Conservation (phyloP, 2,797 vertebrate species). For the Acipenser oxyrinchus region DNA sequence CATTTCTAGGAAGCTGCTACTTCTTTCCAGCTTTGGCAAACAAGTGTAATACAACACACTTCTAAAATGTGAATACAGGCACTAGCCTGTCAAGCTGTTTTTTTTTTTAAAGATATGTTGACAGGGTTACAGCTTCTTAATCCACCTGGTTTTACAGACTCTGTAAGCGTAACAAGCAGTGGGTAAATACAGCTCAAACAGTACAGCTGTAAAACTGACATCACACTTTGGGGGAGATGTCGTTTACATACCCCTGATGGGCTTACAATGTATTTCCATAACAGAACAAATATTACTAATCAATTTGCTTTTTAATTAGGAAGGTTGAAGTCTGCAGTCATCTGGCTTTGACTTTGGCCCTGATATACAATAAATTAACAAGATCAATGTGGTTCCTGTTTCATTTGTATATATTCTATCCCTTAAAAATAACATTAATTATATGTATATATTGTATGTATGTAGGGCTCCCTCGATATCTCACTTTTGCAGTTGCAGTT, state of each 20-base stretch:
- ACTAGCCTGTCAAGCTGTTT: too few relatives aligned
- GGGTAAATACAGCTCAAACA: constrained; percentile 1
- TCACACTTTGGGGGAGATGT: constrained; percentile 19
- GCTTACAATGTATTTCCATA: constrained; percentile 25
- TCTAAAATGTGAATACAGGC: too few relatives aligned
- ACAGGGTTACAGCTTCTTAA: neutral
- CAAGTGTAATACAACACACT: too few relatives aligned
- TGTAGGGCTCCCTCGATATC: too few relatives aligned
- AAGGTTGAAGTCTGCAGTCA: constrained; percentile 21
- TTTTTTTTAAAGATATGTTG: too few relatives aligned
- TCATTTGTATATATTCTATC: neutral
- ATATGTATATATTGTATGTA: too few relatives aligned
- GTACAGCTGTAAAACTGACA: constrained; percentile 37
- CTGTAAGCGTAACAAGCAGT: neutral
- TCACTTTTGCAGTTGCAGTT: too few relatives aligned
- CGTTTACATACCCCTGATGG: constrained; percentile 17
- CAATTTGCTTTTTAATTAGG: constrained; percentile 33
- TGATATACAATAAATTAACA: neutral
- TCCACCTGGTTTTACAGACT: neutral
- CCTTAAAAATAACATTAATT: too few relatives aligned
- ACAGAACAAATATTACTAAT: constrained; percentile 27
- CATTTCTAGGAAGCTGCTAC: neutral
- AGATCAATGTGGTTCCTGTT: neutral
- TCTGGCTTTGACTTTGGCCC: constrained; percentile 18
- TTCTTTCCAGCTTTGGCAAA: too few relatives aligned